Conservation (phyloP, 2,113 vertebrate genomes). For the Apus apus region DNA sequence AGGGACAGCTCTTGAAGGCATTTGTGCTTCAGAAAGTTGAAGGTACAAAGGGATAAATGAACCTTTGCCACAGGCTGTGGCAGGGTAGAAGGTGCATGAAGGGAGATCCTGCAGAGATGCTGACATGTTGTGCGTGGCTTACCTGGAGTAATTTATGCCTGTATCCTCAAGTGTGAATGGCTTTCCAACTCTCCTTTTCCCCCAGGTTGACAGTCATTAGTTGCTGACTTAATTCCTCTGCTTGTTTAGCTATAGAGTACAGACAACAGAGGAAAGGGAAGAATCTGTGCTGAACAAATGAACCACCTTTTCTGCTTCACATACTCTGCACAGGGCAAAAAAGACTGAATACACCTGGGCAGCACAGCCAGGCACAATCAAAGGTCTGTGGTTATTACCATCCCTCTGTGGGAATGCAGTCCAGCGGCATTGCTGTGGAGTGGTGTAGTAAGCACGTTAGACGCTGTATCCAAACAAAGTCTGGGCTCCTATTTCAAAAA, state of each 20-base stretch:
- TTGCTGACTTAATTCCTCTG: conserved; percentile 8
- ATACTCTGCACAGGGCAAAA: neutral
- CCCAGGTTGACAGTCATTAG: conserved; percentile 30
- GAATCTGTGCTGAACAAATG: neutral
- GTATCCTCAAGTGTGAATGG: neutral
- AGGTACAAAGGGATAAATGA: conserved; percentile 36
- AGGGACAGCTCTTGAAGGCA: neutral
- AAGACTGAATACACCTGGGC: neutral
- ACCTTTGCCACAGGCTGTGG: neutral
- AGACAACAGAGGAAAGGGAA: neutral
- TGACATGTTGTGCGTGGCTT: neutral
- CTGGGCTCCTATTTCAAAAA: neutral
- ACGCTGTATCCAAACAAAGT: neutral
- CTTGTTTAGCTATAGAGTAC: neutral
- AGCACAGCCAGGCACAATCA: neutral
- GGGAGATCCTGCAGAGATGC: neutral
- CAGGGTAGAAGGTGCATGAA: neutral
- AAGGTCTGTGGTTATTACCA: neutral
- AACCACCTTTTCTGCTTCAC: neutral
- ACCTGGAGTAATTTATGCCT: conserved; percentile 43
- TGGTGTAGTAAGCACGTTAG: accelerated
- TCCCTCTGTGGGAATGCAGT: neutral
- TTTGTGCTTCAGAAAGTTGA: neutral
- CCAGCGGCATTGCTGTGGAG: neutral
- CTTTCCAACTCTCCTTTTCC: conserved; percentile 15